These are phyloP conservation scores for Petrocephalus microphthalmus DNA, from an alignment of 2,113 vertebrate genomes.

Conservation along the genomic window DNA sequence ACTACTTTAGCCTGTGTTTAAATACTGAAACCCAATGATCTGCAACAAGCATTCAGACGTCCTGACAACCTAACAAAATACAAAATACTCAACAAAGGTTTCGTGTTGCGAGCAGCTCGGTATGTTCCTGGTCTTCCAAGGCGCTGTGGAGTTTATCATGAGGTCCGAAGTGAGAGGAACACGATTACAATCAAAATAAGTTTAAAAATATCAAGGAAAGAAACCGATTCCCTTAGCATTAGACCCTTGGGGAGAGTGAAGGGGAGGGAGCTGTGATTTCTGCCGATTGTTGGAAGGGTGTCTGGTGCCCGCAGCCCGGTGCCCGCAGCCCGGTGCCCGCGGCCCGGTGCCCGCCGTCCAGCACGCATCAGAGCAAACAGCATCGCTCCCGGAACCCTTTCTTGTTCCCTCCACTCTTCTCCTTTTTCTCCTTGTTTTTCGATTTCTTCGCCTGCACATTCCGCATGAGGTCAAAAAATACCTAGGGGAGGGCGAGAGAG, in stretches of 20 bases:
- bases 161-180: not conserved
- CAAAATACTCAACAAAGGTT: not conserved
- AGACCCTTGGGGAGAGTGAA: not conserved
- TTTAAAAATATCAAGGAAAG: not conserved
- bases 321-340: too few species aligned
- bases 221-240: not conserved
- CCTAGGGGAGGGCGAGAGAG: slow-evolving; percentile 53
- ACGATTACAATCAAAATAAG: not conserved
- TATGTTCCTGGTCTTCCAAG: not conserved
- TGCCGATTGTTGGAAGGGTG: not conserved
- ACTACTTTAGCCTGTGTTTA: not conserved
- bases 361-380: slow-evolving; percentile 72
- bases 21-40: not conserved
- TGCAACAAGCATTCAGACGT: not conserved
- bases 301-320: too few species aligned
- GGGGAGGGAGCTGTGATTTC: not conserved
- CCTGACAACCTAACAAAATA: not conserved
- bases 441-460: slow-evolving; percentile 92
- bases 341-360: slow-evolving; percentile 28
- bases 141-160: not conserved
- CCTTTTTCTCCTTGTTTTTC: slow-evolving; percentile 89
- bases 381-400: slow-evolving; percentile 82
- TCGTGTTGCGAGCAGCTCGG: not conserved
- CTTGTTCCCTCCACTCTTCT: slow-evolving; percentile 88
- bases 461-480: slow-evolving; percentile 96